Evolutionary conservation across 2,113 vertebrate genomes (phyloP), one percentile per base, ranked within the genome.

Genomic region (Aegypius monachus): DNA sequence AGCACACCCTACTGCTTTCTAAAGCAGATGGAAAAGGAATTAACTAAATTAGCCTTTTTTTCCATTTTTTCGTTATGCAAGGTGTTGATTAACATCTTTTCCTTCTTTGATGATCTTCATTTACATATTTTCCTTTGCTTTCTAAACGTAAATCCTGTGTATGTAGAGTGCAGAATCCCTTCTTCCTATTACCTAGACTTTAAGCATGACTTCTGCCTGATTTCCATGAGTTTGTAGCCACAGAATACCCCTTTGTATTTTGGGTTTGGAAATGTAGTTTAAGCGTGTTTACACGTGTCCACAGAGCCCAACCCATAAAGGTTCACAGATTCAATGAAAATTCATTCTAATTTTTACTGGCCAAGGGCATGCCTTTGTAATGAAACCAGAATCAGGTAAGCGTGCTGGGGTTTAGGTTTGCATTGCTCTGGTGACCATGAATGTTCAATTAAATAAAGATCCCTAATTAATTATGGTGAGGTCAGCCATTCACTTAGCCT

Each of bases 1-100:
- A 96, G 91, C 94, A 92, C 83, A 97, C 56, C 68, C 88, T 95
- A 17, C 83, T 85, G 96, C 86, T 95, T 66, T 11, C 61, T 66
- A 50, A 67, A 59, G 77, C 56, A 56, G 42, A 45, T 61, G 65
- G 25, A 68, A 72, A 94, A 67, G 8, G 36, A 75, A 81, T 91
- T 86, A 17, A 74, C 36, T 58, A 20, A 50, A 92, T 67, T 11
- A 43, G 50, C 23, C 32, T 13, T 38, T 26, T 17, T 1, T 18
- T 13, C 48, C 34, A 13, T 70, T 90, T 88, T 71, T 83, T 79
- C 31, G 36, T 50, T 74, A 34, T 2, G 0, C 45, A 7, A 79
- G 48, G 21, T 63, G 56, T 63, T 86, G 65, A 56, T 68, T 79
- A 62, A 92, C 19, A 36, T 81, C 31, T 86, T 91, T 86, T 88